phyloP scores from a whole-genome alignment of 2,113 vertebrate species.

The Chlamydotis undulata region DNA sequence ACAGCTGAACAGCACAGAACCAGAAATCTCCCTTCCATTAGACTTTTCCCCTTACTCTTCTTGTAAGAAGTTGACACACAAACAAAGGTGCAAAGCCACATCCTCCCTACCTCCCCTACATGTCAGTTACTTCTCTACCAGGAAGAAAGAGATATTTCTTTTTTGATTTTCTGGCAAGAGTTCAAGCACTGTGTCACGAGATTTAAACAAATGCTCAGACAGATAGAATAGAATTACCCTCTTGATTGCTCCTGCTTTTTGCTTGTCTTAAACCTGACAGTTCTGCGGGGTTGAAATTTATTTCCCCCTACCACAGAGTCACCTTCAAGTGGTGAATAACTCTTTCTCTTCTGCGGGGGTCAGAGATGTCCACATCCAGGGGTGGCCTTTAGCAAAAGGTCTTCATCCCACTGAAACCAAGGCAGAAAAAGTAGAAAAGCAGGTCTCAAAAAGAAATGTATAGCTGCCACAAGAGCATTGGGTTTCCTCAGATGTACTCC shows the following conservation, averaged over 20 bases:
- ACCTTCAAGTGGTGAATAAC: not conserved
- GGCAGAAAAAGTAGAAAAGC: not conserved
- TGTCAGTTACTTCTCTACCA: not conserved
- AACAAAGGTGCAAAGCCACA: not conserved
- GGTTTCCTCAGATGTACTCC: not conserved
- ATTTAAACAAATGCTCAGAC: not conserved
- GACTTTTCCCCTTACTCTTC: not conserved
- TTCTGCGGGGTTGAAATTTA: not conserved
- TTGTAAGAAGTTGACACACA: not conserved
- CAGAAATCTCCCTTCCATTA: not conserved
- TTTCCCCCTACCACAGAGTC: not conserved
- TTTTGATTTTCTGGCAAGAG: not conserved
- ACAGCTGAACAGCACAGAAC: fast-evolving
- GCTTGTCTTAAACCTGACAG: not conserved
- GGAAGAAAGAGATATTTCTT: not conserved
- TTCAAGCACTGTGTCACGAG: not conserved
- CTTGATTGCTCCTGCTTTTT: not conserved
- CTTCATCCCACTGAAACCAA: not conserved
- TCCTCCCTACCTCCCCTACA: not conserved
- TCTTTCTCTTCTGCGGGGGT: not conserved
- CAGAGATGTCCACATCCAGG: not conserved
- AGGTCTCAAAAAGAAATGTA: not conserved
- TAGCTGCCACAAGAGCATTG: not conserved
- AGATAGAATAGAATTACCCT: not conserved
- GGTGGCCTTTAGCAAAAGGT: not conserved